Evolutionary conservation across 2,888 invertebrate genomes (phyloP), one percentile per base, ranked within the genome.

Genomic region (Sesamia inferens): DNA sequence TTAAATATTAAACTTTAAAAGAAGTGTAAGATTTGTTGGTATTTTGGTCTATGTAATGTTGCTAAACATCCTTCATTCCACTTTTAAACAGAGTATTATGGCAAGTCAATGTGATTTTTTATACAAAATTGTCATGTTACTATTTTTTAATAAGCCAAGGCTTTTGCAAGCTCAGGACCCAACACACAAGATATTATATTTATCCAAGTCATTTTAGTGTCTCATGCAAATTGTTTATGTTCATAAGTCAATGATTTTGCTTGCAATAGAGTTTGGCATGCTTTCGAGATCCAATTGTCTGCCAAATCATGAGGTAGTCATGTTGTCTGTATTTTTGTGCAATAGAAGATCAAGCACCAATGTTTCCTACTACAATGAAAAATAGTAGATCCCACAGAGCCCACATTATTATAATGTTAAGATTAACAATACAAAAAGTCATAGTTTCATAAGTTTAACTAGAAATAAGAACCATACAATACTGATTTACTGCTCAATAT

Each of bases 221-320:
- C 48, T 24, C 48, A 66, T 63, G 61, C 47, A 67, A 74, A 71
- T 74, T 77, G 24, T 55, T 72, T 71, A 66, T 14, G 44, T 73
- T 66, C 54, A 65, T 19, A 65, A 71, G 74, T 73, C 73, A 61
- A 63, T 67, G 76, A 79, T 71, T 76, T 85, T 76, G 69, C 76
- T 80, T 77, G 79, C 81, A 85, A 84, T 54, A 76, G 58, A 73
- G 48, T 68, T 73, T 63, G 64, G 81, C 79, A 71, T 24, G 64
- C n/a, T 74, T 73, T 51, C 44, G 85, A 85, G 81, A 87, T 88
- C 88, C 88, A 87, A 89, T 89, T 90, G 91, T 94, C 94, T 94
- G 94, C 94, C 94, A 93, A 93, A 93, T 92, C 88, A 87, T 95
- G 95, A 95, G 95, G 95, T 95, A 95, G 95, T 92, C 88, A 84